Conservation (phyloP, 2,113 vertebrate species). For the Regulus satrapa region DNA sequence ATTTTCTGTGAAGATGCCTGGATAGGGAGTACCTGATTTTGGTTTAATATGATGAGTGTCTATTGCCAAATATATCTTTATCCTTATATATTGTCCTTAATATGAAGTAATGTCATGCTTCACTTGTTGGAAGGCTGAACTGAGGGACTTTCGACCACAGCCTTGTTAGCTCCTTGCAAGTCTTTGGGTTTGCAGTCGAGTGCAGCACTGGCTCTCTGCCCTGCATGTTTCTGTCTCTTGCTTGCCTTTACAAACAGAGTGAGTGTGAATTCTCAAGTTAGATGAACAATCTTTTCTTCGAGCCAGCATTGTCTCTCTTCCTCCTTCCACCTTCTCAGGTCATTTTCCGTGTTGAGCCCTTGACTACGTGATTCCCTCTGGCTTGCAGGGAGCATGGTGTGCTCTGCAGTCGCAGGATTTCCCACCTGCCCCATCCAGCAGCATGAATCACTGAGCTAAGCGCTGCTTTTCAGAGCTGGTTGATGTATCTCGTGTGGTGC, state of each 20-base stretch:
- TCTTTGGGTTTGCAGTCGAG: background rate
- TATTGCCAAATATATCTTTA: background rate
- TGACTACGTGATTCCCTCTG: background rate
- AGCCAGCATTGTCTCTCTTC: background rate
- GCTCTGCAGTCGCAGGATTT: background rate
- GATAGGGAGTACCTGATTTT: background rate
- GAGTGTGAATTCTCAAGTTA: background rate
- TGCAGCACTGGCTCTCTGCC: background rate
- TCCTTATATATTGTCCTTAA: background rate
- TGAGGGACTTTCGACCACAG: background rate
- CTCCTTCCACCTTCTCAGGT: background rate
- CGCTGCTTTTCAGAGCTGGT: background rate
- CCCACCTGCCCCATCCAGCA: background rate
- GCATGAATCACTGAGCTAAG: background rate
- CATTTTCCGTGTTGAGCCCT: background rate
- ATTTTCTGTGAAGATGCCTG: background rate
- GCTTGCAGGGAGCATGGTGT: background rate
- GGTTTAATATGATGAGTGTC: background rate
- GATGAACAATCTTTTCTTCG: background rate
- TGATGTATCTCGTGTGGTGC: background rate
- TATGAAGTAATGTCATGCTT: background rate
- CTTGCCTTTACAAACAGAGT: background rate
- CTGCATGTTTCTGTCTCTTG: background rate
- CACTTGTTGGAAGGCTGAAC: background rate
- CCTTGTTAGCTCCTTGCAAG: background rate